phyloP scores from a whole-genome alignment of 2,888 invertebrate species.

The Mallateleia sp. region DNA sequence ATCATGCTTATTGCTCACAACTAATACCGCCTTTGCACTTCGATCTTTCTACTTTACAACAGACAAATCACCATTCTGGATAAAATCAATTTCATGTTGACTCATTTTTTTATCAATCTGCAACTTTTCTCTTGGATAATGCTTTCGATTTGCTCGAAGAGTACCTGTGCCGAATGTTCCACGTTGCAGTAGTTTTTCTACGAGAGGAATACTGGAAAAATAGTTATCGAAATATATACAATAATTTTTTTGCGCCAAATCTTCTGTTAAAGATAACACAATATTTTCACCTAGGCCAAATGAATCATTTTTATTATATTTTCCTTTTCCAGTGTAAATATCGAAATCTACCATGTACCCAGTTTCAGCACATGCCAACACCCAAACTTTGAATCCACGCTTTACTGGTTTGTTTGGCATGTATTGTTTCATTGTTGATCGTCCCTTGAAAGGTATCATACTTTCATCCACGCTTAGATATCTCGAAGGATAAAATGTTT shows the following conservation, averaged over 20 bases:
- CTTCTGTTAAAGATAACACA: conserved; percentile 14
- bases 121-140: conserved; percentile 42
- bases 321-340: conserved; percentile 38
- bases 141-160: conserved; percentile 42
- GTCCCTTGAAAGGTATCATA: conserved; percentile 39
- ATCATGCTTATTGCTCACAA: conserved; percentile 43
- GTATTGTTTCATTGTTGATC: conserved; percentile 5
- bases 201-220: conserved; percentile 28
- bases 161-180: conserved; percentile 40
- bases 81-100: conserved; percentile 38
- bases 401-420: conserved; percentile 28
- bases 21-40: conserved; percentile 29
- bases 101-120: conserved; percentile 49
- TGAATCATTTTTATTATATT: conserved; percentile 1
- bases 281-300: conserved; percentile 49
- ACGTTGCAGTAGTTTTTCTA: conserved; percentile 19
- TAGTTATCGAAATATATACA: conserved; percentile 30
- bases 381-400: conserved; percentile 44
- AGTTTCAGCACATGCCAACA: conserved; percentile 44
- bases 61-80: conserved; percentile 17
- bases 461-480: conserved; percentile 42
- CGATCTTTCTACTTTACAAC: conserved; percentile 55
- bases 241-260: conserved; percentile 15
- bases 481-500: conserved; percentile 29
- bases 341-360: conserved; percentile 46